Percentiles rank a stretch among this genome's conserved stretches.
These are phyloP conservation scores for Pithys albifrons DNA, from an alignment of 2,113 vertebrate species.

Conservation along the genomic window DNA sequence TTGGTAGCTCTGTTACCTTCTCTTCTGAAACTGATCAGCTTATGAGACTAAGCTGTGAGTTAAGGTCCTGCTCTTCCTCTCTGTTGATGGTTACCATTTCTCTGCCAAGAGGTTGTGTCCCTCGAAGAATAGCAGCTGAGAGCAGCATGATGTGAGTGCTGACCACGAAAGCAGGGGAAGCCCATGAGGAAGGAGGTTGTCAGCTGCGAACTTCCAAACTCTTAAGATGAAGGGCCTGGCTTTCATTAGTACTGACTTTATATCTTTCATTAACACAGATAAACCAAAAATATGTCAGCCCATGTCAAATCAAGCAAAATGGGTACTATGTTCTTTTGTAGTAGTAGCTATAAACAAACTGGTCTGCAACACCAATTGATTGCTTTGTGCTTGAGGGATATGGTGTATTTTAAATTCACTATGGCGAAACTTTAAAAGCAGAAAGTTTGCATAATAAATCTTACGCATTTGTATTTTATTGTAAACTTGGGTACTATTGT, in stretches of 20 bases:
- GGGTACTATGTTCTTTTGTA: neutral
- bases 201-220: neutral
- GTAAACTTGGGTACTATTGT: neutral
- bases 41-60: neutral
- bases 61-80: neutral
- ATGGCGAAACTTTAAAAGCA: neutral
- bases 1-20: neutral
- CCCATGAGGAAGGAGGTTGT: accelerated
- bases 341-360: neutral
- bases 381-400: neutral
- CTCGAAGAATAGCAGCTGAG: neutral
- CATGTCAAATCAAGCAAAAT: neutral
- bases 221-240: neutral
- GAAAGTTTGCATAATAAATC: neutral
- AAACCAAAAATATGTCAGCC: neutral
- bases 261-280: neutral
- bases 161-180: neutral
- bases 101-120: neutral
- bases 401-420: neutral
- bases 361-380: neutral
- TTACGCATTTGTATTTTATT: neutral
- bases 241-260: neutral
- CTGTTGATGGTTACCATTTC: neutral
- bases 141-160: accelerated
- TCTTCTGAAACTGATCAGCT: neutral